A percentile compares a stretch with the other conserved stretches of the same genome.
Conservation (phyloP, 2,113 vertebrate genomes). For the Phalacrocorax brasilianus region DNA sequence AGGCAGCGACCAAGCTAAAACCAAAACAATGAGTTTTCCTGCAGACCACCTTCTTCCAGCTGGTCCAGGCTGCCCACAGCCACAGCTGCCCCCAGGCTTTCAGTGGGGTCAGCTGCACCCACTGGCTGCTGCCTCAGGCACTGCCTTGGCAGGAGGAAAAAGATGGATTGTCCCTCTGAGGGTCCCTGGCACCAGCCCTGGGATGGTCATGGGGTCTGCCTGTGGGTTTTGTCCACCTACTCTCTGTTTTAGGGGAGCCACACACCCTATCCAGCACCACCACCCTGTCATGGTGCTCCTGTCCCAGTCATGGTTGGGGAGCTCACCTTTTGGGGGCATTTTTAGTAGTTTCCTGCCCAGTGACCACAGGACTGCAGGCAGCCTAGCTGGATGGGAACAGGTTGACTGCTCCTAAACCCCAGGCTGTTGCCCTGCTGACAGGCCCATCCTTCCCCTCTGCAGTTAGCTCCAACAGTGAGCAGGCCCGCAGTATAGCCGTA, state of each 20-base stretch:
- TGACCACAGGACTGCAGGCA: background rate
- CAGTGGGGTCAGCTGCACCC: background rate
- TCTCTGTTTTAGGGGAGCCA: background rate
- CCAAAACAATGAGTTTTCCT: background rate
- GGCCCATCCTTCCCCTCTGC: background rate
- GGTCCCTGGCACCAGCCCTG: background rate
- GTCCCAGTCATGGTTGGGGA: fast-evolving
- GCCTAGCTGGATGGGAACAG: background rate
- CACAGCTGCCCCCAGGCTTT: background rate
- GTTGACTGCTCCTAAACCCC: background rate
- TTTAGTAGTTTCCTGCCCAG: background rate
- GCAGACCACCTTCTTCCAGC: background rate
- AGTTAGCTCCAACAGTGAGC: background rate
- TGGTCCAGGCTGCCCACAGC: background rate
- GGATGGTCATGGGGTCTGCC: background rate
- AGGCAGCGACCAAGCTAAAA: background rate
- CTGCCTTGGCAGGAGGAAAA: background rate
- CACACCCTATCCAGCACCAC: background rate
- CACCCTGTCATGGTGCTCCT: background rate
- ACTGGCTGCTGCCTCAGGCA: background rate
- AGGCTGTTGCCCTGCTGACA: background rate
- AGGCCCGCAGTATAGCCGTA: fast-evolving
- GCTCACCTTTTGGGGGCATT: background rate
- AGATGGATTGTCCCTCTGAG: background rate
- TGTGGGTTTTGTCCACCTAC: background rate